Evolutionary conservation across 2,888 invertebrate species (phyloP).

Genomic region (Hypolimnas misippus): DNA sequence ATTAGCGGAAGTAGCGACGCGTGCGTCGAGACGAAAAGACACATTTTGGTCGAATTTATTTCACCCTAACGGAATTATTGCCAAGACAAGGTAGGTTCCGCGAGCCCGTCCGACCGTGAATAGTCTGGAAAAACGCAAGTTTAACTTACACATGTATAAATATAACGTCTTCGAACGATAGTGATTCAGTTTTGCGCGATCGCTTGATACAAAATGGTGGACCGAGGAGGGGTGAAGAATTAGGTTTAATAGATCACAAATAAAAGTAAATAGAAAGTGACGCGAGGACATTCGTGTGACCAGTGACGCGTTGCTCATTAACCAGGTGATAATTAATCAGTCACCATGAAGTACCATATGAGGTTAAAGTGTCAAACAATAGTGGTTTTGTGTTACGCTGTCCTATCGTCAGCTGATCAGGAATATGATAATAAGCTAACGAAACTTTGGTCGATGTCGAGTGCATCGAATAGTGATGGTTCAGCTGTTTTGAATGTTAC

Average conservation of each 20-base stretch:
- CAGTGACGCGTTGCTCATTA: constrained; percentile 51
- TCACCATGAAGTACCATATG: constrained; percentile 58
- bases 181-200: constrained; percentile 81
- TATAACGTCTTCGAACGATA: constrained; percentile 70
- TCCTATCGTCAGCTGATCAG: constrained; percentile 55
- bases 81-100: constrained; percentile 59
- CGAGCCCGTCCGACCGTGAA: constrained; percentile 70
- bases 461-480: constrained; percentile 62
- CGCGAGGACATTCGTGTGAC: constrained; percentile 58
- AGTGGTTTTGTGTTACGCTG: constrained; percentile 63
- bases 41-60: constrained; percentile 63
- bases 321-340: constrained; percentile 46
- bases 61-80: constrained; percentile 70
- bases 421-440: constrained; percentile 64
- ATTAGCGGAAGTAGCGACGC: constrained; percentile 74
- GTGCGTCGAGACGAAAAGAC: constrained; percentile 55
- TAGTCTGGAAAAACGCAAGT: constrained; percentile 77
- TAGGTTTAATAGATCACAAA: constrained; percentile 36
- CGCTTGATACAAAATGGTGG: constrained; percentile 79
- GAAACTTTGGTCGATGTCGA: constrained; percentile 64
- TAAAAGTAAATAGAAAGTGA: constrained; percentile 63
- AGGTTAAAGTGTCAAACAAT: constrained; percentile 57
- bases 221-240: constrained; percentile 58
- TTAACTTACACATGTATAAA: constrained; percentile 80
- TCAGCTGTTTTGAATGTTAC: constrained; percentile 65